phyloP scores from a whole-genome alignment of 1,140 invertebrate species.

The Leptinotarsa texana region DNA sequence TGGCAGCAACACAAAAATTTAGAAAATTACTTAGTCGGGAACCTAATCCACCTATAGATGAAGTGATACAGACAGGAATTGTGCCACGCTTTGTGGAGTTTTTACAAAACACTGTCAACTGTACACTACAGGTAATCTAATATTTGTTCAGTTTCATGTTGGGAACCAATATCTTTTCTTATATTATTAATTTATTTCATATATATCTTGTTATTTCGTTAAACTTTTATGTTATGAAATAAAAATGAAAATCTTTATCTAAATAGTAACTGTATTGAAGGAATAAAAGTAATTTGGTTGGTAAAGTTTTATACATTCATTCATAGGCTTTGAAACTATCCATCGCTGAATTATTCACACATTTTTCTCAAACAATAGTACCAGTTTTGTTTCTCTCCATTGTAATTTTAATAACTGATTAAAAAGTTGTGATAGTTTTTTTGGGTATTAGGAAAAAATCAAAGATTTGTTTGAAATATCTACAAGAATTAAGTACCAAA shows the following conservation, averaged over 20 bases:
- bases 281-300: too few relatives aligned
- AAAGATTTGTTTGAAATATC: too few relatives aligned
- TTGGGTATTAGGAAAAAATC: not conserved
- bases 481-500: too few relatives aligned
- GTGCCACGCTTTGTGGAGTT: constrained; percentile 96
- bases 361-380: too few relatives aligned
- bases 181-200: not conserved
- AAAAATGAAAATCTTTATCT: too few relatives aligned
- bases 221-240: too few relatives aligned
- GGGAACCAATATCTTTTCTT: not conserved
- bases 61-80: constrained; percentile 96
- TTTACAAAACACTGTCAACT: constrained; percentile 81
- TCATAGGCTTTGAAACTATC: too few relatives aligned
- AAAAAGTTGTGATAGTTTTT: constrained; percentile 6
- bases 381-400: too few relatives aligned
- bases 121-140: constrained; percentile 76
- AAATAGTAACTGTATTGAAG: too few relatives aligned
- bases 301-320: too few relatives aligned
- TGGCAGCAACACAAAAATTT: constrained; percentile 92
- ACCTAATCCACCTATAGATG: constrained; percentile 97
- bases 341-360: too few relatives aligned
- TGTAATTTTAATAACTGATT: too few relatives aligned
- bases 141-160: not conserved
- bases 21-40: constrained; percentile 92
- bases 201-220: not conserved